Percentiles rank a stretch among this genome's conserved stretches.
phyloP scores from a whole-genome alignment of 2,797 vertebrate genomes.

The Sebastes minor region DNA sequence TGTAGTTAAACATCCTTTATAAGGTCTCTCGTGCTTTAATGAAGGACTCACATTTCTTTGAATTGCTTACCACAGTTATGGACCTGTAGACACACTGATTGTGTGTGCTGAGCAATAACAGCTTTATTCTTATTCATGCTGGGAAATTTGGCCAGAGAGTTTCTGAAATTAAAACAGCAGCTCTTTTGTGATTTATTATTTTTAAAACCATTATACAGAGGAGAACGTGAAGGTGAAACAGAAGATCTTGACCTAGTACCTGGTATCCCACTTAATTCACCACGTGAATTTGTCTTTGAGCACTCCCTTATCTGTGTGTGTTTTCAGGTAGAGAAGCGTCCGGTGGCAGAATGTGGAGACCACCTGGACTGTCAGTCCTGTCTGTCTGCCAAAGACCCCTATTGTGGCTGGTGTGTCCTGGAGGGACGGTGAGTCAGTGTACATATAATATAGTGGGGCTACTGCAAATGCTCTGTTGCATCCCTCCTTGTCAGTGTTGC shows the following conservation, averaged over 20 bases:
- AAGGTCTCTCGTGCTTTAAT: neutral
- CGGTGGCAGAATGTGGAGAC: slow-evolving; percentile 91
- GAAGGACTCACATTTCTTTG: neutral
- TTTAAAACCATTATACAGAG: too few species aligned
- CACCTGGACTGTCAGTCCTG: slow-evolving; percentile 90
- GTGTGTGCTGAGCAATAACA: neutral
- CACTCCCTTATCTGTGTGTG: neutral
- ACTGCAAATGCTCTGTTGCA: neutral
- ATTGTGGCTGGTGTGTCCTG: slow-evolving; percentile 98
- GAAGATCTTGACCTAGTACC: neutral
- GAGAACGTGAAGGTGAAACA: neutral
- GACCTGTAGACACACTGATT: neutral
- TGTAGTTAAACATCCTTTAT: neutral
- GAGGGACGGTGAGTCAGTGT: slow-evolving; percentile 87
- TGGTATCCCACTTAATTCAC: neutral
- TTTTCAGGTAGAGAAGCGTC: slow-evolving; percentile 89
- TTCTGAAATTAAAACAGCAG: neutral
- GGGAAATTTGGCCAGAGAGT: neutral
- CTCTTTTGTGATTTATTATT: neutral
- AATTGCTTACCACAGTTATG: neutral
- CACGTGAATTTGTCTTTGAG: neutral
- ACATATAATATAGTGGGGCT: too few species aligned
- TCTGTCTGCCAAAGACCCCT: slow-evolving; percentile 89
- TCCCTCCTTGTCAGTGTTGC: neutral
- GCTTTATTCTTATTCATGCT: neutral